These are phyloP conservation scores for Camelus dromedarius DNA, from an alignment of 2,113 vertebrate genomes.

Conservation along the genomic window DNA sequence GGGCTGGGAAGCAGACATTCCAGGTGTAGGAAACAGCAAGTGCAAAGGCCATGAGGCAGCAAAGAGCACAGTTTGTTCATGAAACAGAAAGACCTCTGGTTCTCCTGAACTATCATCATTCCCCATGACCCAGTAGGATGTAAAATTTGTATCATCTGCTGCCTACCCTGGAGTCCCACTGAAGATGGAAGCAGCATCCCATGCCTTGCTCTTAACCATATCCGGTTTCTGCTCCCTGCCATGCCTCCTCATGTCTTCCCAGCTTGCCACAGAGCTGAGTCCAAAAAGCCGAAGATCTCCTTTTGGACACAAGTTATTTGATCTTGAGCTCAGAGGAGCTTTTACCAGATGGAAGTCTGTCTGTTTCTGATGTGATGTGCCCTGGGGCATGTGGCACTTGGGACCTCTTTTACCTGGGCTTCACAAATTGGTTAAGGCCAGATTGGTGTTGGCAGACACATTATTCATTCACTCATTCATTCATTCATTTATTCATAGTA, in stretches of 20 bases:
- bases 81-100: neutral
- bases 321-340: constrained; percentile 50
- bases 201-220: neutral
- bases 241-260: neutral
- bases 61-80: neutral
- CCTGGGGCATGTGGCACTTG: neutral
- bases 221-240: neutral
- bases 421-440: neutral
- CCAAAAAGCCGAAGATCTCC: neutral
- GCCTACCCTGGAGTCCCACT: neutral
- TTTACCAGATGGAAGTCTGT: constrained; percentile 25
- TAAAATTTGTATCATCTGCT: neutral
- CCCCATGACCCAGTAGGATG: neutral
- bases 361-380: constrained; percentile 20
- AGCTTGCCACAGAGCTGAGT: neutral
- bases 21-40: neutral
- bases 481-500: neutral
- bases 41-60: neutral
- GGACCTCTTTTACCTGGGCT: neutral
- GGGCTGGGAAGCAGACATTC: neutral
- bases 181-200: neutral
- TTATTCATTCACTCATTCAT: neutral
- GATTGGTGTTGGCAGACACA: neutral
- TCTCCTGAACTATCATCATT: neutral
- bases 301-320: constrained; percentile 40